phyloP scores from a whole-genome alignment of 2,113 vertebrate genomes.

The Sigmodon hispidus region DNA sequence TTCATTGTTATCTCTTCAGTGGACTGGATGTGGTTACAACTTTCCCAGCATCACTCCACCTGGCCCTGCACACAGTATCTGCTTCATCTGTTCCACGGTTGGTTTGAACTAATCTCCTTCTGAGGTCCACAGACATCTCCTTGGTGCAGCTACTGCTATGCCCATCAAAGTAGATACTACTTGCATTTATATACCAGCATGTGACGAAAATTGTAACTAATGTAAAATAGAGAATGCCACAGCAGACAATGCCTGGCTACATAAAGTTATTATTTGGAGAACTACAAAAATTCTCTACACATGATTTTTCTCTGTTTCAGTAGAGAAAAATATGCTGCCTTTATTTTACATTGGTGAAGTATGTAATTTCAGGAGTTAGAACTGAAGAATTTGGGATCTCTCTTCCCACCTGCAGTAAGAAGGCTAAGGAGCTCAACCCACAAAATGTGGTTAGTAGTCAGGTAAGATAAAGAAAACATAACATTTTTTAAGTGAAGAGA shows the following conservation, averaged over 20 bases:
- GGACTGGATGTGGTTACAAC: constrained; percentile 18
- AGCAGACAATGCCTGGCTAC: not conserved
- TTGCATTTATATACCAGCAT: constrained; percentile 18
- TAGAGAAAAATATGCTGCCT: not conserved
- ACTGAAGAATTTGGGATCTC: not conserved
- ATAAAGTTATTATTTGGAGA: constrained; percentile 63
- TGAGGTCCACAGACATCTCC: not conserved
- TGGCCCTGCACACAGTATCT: constrained; percentile 15
- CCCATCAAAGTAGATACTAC: constrained; percentile 26
- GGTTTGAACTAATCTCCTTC: constrained; percentile 28
- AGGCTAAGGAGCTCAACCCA: not conserved
- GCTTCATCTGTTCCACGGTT: not conserved
- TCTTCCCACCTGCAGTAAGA: constrained; percentile 8
- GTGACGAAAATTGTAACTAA: constrained; percentile 39
- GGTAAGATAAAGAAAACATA: constrained; percentile 39
- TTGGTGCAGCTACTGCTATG: not conserved
- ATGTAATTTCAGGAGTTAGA: not conserved
- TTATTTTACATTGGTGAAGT: constrained; percentile 6
- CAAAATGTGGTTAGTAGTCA: constrained; percentile 42
- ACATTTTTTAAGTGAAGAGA: constrained; percentile 27
- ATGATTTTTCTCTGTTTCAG: constrained; percentile 45
- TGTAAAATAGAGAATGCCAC: not conserved
- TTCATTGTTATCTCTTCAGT: constrained; percentile 31
- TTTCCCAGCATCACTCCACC: constrained; percentile 52
- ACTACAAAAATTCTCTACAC: constrained; percentile 50